Evolutionary conservation across 1,140 invertebrate genomes (phyloP), one percentile per base, ranked within the genome.

Genomic region (Campoletis sonorensis): DNA sequence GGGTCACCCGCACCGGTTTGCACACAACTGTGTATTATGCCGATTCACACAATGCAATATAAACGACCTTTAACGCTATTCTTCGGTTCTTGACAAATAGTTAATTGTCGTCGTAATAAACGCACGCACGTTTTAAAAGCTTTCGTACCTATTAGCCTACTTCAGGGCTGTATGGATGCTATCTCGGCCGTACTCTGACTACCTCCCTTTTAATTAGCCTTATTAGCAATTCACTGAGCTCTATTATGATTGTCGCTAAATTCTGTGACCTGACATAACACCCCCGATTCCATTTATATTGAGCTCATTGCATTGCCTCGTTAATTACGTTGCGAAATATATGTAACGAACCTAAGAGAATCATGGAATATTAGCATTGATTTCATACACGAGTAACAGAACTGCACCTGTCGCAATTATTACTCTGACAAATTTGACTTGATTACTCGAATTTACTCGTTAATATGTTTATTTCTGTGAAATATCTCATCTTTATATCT

Each of bases 131-230:
- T 23, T 58, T 58, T 23, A 58, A 58, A 1, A 13, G 23, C n/a
- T 16, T 75, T n/a, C 13, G 0, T 23, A 18, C 49, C 72, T 75
- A 75, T 75, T 33, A 75, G 21, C 49, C 72, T 75, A 75, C 21
- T 58, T 75, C 15, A 2, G 7, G 13, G 49, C 16, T 58, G 72
- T 21, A 75, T 75, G 49, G 49, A 75, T 75, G 45, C 33, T 75
- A 58, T 75, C 72, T 21, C 49, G 8, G 27, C 2, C 26, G 49
- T 64, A 76, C 70, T n/a, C 13, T 4, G 3, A 4, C 79, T 49
- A n/a, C 71, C 40, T 79, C 83, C 82, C 82, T 84, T 85, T 58
- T 7, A 86, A 85, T 86, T 85, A 84, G 78, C 71, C 51, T 40
- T 61, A 81, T 79, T 82, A 82, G 76, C 27, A 68, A 49, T 7